These are phyloP conservation scores for Andricus grossulariae DNA, from an alignment of 1,140 invertebrate species.

Conservation along the genomic window DNA sequence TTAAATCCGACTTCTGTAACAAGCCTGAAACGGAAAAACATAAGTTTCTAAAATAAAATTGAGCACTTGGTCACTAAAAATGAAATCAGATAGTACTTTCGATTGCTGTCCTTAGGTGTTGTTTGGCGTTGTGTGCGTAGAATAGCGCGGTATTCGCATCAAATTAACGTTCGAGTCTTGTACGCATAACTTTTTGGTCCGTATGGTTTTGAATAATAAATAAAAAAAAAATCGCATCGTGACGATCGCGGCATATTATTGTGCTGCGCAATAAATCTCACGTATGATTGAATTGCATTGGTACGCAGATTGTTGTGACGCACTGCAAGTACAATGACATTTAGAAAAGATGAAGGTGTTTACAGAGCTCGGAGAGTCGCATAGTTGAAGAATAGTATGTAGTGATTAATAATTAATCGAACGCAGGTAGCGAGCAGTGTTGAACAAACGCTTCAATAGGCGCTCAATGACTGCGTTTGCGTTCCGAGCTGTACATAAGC, in stretches of 20 bases:
- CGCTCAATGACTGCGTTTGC: neutral
- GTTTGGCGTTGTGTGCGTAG: constrained; percentile 22
- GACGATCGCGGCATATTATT: constrained; percentile 7
- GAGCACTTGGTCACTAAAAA: neutral
- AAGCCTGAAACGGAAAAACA: too few species aligned
- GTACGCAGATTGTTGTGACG: constrained; percentile 17
- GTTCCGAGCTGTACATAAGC: neutral
- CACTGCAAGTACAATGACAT: constrained; percentile 31
- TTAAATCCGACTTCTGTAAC: too few species aligned
- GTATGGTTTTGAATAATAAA: constrained; percentile 32
- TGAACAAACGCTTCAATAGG: constrained; percentile 6
- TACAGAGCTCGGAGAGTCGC: constrained; percentile 3
- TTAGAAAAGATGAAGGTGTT: constrained; percentile 21
- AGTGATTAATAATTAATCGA: constrained; percentile 20
- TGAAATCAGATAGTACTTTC: constrained; percentile 17
- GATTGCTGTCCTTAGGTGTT: constrained; percentile 2
- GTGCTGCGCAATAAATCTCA: constrained; percentile 25
- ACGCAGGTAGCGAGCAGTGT: constrained; percentile 11
- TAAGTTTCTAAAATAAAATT: neutral
- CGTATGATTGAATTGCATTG: constrained; percentile 6
- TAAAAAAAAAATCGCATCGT: constrained; percentile 11
- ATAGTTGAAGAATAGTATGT: constrained; percentile 23
- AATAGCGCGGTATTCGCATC: constrained; percentile 21
- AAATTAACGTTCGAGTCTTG: constrained; percentile 28
- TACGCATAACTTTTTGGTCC: constrained; percentile 30